Base-by-base conservation (phyloP, 23 tunicate genomes). In the Styela clava region DNA sequence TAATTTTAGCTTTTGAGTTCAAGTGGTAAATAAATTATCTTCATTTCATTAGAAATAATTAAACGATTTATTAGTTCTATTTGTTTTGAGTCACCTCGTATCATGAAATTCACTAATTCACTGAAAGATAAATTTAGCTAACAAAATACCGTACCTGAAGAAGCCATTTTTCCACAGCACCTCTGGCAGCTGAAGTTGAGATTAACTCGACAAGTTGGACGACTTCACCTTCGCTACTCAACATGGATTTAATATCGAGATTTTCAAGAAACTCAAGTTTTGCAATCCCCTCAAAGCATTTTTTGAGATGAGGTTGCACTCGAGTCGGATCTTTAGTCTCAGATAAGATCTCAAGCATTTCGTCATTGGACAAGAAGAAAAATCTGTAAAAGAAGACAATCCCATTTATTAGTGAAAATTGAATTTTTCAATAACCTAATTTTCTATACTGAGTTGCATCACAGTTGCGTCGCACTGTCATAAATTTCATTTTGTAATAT, bases 241-340 rank as follows among this genome's bases (percentile, higher is more conserved):
- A 89, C 99, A 95, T 95, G 24, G 99, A 85, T 64, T 86, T 86
- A 81, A 95, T 95, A 72, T 95, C 99, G 35, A 95, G 96, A 79
- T 95, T 95, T 21, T 86, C 91, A 26, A 95, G 92, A 76, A 95
- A 95, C 52, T 90, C 79, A 26, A 95, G 92, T 76, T 95, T 95
- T 27, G 96, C 99, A 44, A 95, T 95, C 26, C 99, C 99, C 56
- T 95, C 99, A 64, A 95, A 95, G 71, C 99, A 95, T 74, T 95
- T 95, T 83, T 95, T 95, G 36, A 95, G 79, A 74, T 95, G 99
- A 27, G 99, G 99, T 64, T 95, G 99, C 7, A 95, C 99, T n/a
- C 99, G 86, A 44, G 99, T 90, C 27, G 99, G 99, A 69, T 95
- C 99, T 44, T 95, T 95, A 20, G 99, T 95, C 71, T 95, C 99